Base-by-base conservation (phyloP, 2,888 invertebrate species). In the Agrenia bidenticulata region DNA sequence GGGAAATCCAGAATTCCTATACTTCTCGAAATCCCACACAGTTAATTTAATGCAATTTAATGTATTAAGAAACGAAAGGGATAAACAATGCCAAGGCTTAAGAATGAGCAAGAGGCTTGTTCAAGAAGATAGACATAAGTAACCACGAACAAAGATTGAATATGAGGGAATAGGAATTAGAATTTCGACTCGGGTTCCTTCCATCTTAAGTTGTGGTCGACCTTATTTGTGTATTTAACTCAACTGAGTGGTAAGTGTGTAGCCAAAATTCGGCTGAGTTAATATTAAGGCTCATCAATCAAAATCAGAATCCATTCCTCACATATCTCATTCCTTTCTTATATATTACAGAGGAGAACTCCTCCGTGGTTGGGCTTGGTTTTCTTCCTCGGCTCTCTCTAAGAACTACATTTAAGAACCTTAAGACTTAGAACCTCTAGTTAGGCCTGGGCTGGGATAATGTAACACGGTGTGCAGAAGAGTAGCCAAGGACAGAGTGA, bases 221-320 rank as follows among this genome's bases (percentile, higher is more conserved):
- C 68, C 65, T 65, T 68, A 65, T 68, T 68, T 68, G 65, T 63
- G 61, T 65, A 64, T 64, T 67, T 64, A 68, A 57, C 68, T 55
- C 56, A 55, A n/a, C 7, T n/a, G 19, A 51, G 51, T 51, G 24
- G 59, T 58, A 61, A 39, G 61, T 50, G 53, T 62, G 63, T 73
- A 67, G 67, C 67, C 73, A 49, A 66, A 73, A 67, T 67, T 64
- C 60, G 39, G 37, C 49, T 54, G 49, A 69, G 71, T 71, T 72
- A 71, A 72, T 72, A 74, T 68, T 66, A 66, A 57, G 67, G 59
- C 72, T 72, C 74, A 74, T 74, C 72, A 72, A 74, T 74, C 74
- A 74, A 74, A 74, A 71, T 74, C 74, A 74, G 59, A 70, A 71
- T 65, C 72, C 72, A 69, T 73, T 71, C 66, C 68, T 69, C 70